Conservation (phyloP, 1,140 invertebrate species). For the Latrodectus geometricus region DNA sequence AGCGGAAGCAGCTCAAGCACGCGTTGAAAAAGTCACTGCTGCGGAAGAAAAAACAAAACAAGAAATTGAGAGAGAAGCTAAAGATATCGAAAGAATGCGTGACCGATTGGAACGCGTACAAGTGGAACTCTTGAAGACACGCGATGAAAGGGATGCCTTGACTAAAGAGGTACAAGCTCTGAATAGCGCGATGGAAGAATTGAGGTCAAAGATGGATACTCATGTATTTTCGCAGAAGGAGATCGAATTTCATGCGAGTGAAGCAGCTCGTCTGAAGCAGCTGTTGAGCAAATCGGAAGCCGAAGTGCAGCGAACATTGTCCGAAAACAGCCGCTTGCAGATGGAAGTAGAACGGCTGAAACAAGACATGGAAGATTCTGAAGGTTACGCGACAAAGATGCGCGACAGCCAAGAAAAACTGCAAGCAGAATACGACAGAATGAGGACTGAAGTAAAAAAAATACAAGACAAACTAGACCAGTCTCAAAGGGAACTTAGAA, state of each 20-base stretch:
- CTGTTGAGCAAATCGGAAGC: slow-evolving; percentile 65
- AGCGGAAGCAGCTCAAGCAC: slow-evolving; percentile 80
- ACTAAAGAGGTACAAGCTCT: slow-evolving; percentile 65
- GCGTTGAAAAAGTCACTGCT: slow-evolving; percentile 79
- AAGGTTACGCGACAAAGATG: slow-evolving; percentile 62
- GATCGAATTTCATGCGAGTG: slow-evolving; percentile 48
- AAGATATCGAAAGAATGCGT: slow-evolving; percentile 86
- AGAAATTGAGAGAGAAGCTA: slow-evolving; percentile 83
- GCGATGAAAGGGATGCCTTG: slow-evolving; percentile 74
- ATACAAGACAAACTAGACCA: slow-evolving; percentile 82
- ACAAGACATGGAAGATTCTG: slow-evolving; percentile 78
- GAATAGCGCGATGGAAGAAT: slow-evolving; percentile 18
- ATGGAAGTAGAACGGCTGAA: slow-evolving; percentile 84
- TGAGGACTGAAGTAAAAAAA: slow-evolving; percentile 81
- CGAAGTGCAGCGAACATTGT: slow-evolving; percentile 65
- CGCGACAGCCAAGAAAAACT: slow-evolving; percentile 46
- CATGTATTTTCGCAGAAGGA: slow-evolving; percentile 46
- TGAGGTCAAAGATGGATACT: slow-evolving; percentile 20
- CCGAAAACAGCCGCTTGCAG: slow-evolving; percentile 66
- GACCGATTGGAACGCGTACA: slow-evolving; percentile 86
- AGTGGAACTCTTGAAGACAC: slow-evolving; percentile 77
- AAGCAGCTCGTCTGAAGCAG: slow-evolving; percentile 64
- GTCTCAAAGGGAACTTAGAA: slow-evolving; percentile 74
- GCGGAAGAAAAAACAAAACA: slow-evolving; percentile 83
- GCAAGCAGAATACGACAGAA: slow-evolving; percentile 64